These are phyloP conservation scores for Enteromius anoplus DNA, from an alignment of 2,797 vertebrate species.

Conservation along the genomic window DNA sequence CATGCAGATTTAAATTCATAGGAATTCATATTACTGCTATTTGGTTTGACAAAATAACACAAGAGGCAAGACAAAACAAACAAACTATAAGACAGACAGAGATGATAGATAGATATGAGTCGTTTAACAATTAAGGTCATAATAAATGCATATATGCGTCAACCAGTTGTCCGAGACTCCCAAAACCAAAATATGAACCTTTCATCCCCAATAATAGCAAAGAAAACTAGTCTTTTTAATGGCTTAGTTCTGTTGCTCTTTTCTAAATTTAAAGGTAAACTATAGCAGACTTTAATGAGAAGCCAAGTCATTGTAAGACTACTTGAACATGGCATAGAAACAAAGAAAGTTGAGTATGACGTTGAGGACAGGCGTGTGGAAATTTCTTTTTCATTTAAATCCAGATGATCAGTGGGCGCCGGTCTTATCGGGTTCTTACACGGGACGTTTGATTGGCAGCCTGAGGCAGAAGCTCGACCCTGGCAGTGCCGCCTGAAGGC, in stretches of 20 bases:
- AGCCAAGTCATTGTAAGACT: not conserved
- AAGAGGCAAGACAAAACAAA: not conserved
- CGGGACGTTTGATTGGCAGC: constrained; percentile 37
- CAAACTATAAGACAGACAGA: not conserved
- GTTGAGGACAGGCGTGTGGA: not conserved
- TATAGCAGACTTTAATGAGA: not conserved
- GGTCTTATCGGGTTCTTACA: constrained; percentile 12
- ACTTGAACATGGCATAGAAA: not conserved
- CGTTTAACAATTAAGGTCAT: no score
- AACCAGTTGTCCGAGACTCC: no score
- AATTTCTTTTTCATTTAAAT: constrained; percentile 10
- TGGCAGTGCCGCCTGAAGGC: constrained; percentile 18
- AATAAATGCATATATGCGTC: no score
- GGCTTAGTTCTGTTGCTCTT: not conserved
- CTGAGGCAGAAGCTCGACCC: not conserved
- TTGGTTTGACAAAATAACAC: not conserved
- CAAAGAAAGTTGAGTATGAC: not conserved
- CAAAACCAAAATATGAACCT: no score
- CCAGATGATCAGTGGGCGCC: not conserved
- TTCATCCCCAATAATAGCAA: no score
- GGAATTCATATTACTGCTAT: not conserved
- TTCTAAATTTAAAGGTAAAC: not conserved
- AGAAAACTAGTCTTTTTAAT: not conserved
- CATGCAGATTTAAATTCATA: not conserved
- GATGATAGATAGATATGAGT: not conserved